These are phyloP conservation scores for Augiades crinisus DNA, from an alignment of 2,888 invertebrate species.

Conservation along the genomic window DNA sequence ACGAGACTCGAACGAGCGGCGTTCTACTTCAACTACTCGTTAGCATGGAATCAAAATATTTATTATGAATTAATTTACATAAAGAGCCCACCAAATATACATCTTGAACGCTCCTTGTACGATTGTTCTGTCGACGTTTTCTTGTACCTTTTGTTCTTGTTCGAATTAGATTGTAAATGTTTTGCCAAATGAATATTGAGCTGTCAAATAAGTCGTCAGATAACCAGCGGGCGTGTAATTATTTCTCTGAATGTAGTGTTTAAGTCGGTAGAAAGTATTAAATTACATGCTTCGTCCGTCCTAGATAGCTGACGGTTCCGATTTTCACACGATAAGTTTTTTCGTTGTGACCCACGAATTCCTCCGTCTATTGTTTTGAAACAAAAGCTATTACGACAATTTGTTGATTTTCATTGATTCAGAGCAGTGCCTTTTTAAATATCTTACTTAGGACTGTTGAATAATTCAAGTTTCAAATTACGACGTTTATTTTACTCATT, in stretches of 20 bases:
- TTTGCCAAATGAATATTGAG: slow-evolving; percentile 63
- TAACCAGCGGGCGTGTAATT: slow-evolving; percentile 62
- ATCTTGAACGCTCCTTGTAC: slow-evolving; percentile 42
- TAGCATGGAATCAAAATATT: slow-evolving; percentile 74
- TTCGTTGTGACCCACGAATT: slow-evolving; percentile 54
- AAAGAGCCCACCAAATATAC: slow-evolving; percentile 62
- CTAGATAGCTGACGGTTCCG: slow-evolving; percentile 47
- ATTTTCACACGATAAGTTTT: slow-evolving; percentile 65
- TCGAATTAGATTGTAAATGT: slow-evolving; percentile 32
- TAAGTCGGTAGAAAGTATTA: slow-evolving; percentile 65
- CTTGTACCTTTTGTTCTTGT: slow-evolving; percentile 21
- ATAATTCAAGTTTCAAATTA: slow-evolving; percentile 18
- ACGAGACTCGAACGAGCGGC: slow-evolving; percentile 63
- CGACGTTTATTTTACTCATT: slow-evolving; percentile 9
- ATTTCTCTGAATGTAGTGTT: slow-evolving; percentile 59
- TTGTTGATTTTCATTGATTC: slow-evolving; percentile 25
- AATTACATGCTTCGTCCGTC: slow-evolving; percentile 59
- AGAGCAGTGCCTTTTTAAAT: slow-evolving; percentile 19
- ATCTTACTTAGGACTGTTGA: slow-evolving; percentile 17
- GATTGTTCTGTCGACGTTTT: slow-evolving; percentile 34
- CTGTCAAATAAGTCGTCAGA: slow-evolving; percentile 67
- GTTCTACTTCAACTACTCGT: slow-evolving; percentile 65
- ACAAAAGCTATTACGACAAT: slow-evolving; percentile 33
- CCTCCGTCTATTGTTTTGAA: slow-evolving; percentile 57
- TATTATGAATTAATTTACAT: slow-evolving; percentile 77